These are phyloP conservation scores for Drosophila auraria DNA, from an alignment of 1,140 invertebrate species.

Conservation along the genomic window DNA sequence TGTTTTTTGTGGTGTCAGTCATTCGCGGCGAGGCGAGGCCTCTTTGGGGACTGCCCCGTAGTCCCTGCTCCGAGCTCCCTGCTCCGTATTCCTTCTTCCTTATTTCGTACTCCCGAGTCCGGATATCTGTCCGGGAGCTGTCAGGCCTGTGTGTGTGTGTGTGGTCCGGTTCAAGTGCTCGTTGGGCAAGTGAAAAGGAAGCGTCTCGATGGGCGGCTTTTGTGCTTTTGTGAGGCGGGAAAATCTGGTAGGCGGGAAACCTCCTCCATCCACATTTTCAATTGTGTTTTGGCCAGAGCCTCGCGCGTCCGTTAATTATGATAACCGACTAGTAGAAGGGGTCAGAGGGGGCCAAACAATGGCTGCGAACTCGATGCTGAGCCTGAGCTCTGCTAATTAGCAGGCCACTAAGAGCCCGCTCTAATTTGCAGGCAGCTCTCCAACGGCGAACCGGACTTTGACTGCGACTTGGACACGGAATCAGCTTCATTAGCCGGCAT, in stretches of 20 bases:
- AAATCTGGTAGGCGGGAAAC: slow-evolving; percentile 26
- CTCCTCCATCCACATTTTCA: slow-evolving; percentile 19
- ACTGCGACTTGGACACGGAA: slow-evolving; percentile 33
- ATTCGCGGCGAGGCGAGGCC: slow-evolving; percentile 37
- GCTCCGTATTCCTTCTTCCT: slow-evolving; percentile 11
- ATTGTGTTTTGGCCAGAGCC: slow-evolving; percentile 48
- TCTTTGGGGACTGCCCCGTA: slow-evolving; percentile 49
- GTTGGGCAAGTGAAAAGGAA: slow-evolving; percentile 53
- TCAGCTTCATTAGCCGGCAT: slow-evolving; percentile 76
- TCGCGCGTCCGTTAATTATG: slow-evolving; percentile 76
- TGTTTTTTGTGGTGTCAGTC: slow-evolving; percentile 52
- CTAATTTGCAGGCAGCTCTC: slow-evolving; percentile 69
- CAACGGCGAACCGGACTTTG: slow-evolving; percentile 65
- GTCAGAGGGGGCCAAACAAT: slow-evolving; percentile 54
- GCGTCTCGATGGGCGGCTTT: slow-evolving; percentile 52
- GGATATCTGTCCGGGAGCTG: slow-evolving; percentile 62
- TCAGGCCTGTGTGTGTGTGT: slow-evolving; percentile 54
- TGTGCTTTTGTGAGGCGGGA: background rate
- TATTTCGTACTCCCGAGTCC: slow-evolving; percentile 10
- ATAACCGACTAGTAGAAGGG: slow-evolving; percentile 58
- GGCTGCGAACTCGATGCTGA: slow-evolving; percentile 49
- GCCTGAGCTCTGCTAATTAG: slow-evolving; percentile 71
- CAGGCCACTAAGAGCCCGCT: slow-evolving; percentile 66
- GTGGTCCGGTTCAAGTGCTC: slow-evolving; percentile 67
- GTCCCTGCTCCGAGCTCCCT: background rate